Evolutionary conservation across 2,113 vertebrate species (phyloP).

Genomic region (Ammospiza nelsoni): DNA sequence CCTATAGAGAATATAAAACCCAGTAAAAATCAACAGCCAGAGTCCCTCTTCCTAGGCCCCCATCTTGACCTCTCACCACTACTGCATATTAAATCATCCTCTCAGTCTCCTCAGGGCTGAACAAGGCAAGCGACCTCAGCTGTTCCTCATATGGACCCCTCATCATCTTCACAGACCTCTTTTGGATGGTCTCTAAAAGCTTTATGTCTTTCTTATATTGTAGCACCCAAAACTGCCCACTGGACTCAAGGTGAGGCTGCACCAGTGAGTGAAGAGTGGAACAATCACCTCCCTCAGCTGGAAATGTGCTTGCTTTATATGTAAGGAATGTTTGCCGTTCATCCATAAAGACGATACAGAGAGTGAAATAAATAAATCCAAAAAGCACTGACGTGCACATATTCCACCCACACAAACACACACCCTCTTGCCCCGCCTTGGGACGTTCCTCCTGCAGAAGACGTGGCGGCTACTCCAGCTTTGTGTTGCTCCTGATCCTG

Average conservation of each 20-base stretch:
- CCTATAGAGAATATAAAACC: background rate
- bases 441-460: background rate
- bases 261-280: background rate
- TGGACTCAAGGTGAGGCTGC: background rate
- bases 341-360: background rate
- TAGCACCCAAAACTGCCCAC: background rate
- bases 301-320: background rate
- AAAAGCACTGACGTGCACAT: background rate
- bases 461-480: background rate
- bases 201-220: background rate
- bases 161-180: background rate
- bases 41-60: rapidly evolving
- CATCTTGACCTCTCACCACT: background rate
- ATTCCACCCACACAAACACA: background rate
- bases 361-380: background rate
- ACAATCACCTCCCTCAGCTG: background rate
- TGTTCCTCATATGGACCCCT: background rate
- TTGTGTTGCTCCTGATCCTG: background rate
- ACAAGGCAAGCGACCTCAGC: background rate
- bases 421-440: rapidly evolving
- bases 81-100: background rate
- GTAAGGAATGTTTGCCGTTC: background rate
- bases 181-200: background rate
- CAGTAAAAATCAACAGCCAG: background rate
- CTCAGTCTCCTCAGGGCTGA: background rate